Percentiles rank a stretch among this genome's conserved stretches.
These are phyloP conservation scores for Seriola rivoliana DNA, from an alignment of 2,113 vertebrate genomes.

Conservation along the genomic window DNA sequence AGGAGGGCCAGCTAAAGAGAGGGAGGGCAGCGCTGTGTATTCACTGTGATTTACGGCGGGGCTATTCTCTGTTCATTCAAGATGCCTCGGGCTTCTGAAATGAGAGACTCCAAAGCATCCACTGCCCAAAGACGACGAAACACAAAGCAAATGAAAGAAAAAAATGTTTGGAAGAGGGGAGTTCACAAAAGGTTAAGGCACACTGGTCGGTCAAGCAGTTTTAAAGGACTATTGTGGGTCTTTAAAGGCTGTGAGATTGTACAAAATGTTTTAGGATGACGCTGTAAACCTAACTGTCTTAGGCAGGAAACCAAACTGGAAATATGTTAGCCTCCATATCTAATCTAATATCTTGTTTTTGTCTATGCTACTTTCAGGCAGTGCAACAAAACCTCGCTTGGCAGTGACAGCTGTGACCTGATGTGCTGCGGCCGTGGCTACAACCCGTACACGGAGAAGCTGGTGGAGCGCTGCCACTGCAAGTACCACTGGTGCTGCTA, in stretches of 20 bases:
- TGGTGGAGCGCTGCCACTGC: constrained; percentile 97
- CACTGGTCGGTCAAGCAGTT: constrained; percentile 48
- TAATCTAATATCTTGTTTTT: constrained; percentile 3
- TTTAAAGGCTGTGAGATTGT: constrained; percentile 18
- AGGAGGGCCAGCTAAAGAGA: constrained; percentile 68
- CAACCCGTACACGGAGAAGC: constrained; percentile 96
- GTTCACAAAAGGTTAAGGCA: constrained; percentile 64
- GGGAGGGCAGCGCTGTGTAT: constrained; percentile 61
- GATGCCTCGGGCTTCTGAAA: constrained; percentile 62
- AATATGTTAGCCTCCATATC: constrained; percentile 3
- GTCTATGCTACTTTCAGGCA: constrained; percentile 84
- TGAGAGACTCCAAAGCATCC: constrained; percentile 47
- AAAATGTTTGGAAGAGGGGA: constrained; percentile 61
- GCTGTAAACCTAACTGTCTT: constrained; percentile 49
- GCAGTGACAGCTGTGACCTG: constrained; percentile 98
- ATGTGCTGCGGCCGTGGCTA: constrained; percentile 99
- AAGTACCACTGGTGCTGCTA: constrained; percentile 99
- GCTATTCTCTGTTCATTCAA: constrained; percentile 73
- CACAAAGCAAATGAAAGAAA: constrained; percentile 53
- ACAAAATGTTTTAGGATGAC: constrained; percentile 46
- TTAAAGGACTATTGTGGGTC: constrained; percentile 60
- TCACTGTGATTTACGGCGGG: constrained; percentile 76
- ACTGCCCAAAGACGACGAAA: constrained; percentile 44
- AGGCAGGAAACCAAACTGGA: constrained; percentile 19
- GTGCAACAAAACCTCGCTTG: constrained; percentile 96